Percentiles rank a stretch among this genome's conserved stretches.
These are phyloP conservation scores for Morone saxatilis DNA, from an alignment of 2,113 vertebrate genomes.

Conservation along the genomic window DNA sequence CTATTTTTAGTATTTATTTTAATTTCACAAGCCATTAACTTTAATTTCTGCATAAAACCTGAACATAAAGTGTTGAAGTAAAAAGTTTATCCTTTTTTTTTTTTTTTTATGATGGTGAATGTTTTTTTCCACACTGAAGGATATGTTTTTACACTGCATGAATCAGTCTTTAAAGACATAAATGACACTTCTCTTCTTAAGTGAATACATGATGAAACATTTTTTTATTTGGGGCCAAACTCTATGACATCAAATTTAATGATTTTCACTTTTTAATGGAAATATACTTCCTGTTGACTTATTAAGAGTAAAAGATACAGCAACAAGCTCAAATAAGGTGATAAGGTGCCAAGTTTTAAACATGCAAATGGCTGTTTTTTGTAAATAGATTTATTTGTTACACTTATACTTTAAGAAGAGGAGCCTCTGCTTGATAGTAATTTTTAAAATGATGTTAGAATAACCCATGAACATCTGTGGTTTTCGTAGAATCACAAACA, in stretches of 20 bases:
- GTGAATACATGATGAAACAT: neutral
- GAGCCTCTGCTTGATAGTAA: no score
- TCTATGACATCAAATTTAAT: neutral
- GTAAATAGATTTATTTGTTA: neutral
- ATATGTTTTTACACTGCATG: conserved; percentile 7
- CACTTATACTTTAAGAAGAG: neutral
- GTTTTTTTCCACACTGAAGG: conserved; percentile 40
- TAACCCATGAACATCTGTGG: neutral
- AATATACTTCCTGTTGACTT: neutral
- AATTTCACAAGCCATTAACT: conserved; percentile 55
- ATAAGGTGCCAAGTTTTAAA: neutral
- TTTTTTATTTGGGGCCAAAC: neutral
- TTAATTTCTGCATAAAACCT: conserved; percentile 20
- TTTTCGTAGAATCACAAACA: conserved; percentile 2
- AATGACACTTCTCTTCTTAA: neutral
- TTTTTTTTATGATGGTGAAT: conserved; percentile 9
- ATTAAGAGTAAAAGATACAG: neutral
- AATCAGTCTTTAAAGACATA: conserved; percentile 1
- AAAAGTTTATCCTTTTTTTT: neutral
- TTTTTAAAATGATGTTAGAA: neutral
- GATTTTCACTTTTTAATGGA: neutral
- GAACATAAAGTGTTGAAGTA: conserved; percentile 8
- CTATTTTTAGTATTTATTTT: conserved; percentile 39
- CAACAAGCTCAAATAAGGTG: no score
- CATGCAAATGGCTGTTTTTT: neutral